Percentiles rank a stretch among this genome's conserved stretches.
Conservation (phyloP, 2,888 invertebrate species). For the Coelogynopora nodosa region DNA sequence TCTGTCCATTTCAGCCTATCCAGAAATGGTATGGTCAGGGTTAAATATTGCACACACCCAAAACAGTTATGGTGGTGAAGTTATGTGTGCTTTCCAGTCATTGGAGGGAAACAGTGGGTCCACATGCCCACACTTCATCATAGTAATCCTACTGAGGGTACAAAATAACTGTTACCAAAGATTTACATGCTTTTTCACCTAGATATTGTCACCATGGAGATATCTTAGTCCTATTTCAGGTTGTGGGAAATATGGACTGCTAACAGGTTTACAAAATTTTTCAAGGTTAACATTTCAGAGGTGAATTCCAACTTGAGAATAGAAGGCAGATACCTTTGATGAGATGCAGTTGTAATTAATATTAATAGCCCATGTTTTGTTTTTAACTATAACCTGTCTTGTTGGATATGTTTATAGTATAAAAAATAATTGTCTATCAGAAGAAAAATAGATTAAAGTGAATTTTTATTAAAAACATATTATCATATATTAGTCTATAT, state of each 20-base stretch:
- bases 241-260: conserved; percentile 5
- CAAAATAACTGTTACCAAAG: conserved; percentile 1
- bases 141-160: conserved; percentile 10
- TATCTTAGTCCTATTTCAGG: not conserved
- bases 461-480: no score
- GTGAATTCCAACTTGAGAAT: not conserved
- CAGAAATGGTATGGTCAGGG: not conserved
- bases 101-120: conserved; percentile 7
- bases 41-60: conserved; percentile 4
- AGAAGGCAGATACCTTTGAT: conserved; percentile 14
- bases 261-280: not conserved
- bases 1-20: not conserved
- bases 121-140: conserved; percentile 12
- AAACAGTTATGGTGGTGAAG: not conserved
- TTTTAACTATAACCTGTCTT: no score
- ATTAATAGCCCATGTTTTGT: no score
- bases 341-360: not conserved
- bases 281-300: not conserved
- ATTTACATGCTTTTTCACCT: not conserved
- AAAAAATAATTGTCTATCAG: no score
- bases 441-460: no score
- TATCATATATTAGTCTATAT: no score
- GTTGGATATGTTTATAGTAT: no score
- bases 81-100: not conserved
- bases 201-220: conserved; percentile 6